A percentile compares a stretch with the other conserved stretches of the same genome.
phyloP scores from a whole-genome alignment of 1,140 invertebrate genomes.

The Bombus waltoni region DNA sequence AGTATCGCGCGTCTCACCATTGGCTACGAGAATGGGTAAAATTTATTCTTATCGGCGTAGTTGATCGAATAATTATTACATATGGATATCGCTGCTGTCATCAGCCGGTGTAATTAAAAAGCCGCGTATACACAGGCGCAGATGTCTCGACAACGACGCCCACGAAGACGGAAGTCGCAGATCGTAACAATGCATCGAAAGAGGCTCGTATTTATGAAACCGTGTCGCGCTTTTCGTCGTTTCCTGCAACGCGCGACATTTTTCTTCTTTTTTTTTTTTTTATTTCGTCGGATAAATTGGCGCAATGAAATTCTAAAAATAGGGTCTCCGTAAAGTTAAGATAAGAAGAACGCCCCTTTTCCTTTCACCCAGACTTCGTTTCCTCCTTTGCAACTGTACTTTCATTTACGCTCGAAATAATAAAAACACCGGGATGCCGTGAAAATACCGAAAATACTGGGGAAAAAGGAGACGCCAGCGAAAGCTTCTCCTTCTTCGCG shows the following conservation, averaged over 20 bases:
- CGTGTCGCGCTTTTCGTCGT: slow-evolving; percentile 10
- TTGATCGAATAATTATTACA: background rate
- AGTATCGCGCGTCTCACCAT: no score
- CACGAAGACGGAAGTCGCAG: slow-evolving; percentile 20
- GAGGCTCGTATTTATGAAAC: slow-evolving; percentile 15
- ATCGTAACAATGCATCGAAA: slow-evolving; percentile 20
- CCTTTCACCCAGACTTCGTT: no score
- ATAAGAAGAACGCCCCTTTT: no score
- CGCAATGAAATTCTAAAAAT: background rate
- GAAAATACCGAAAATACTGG: no score
- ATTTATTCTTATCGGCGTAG: background rate
- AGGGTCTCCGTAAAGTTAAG: no score
- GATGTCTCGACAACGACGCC: background rate
- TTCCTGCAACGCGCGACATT: background rate
- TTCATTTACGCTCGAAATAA: no score
- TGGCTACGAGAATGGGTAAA: background rate
- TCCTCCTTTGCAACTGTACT: no score
- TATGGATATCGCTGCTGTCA: background rate
- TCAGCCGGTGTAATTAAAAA: background rate
- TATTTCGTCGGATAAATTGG: background rate
- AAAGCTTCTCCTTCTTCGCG: no score
- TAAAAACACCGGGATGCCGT: no score
- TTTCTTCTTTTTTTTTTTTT: background rate
- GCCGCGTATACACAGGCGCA: background rate
- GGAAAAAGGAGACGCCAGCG: no score